These are phyloP conservation scores for Coccyzus lansbergi DNA, from an alignment of 2,797 vertebrate genomes.

Conservation along the genomic window DNA sequence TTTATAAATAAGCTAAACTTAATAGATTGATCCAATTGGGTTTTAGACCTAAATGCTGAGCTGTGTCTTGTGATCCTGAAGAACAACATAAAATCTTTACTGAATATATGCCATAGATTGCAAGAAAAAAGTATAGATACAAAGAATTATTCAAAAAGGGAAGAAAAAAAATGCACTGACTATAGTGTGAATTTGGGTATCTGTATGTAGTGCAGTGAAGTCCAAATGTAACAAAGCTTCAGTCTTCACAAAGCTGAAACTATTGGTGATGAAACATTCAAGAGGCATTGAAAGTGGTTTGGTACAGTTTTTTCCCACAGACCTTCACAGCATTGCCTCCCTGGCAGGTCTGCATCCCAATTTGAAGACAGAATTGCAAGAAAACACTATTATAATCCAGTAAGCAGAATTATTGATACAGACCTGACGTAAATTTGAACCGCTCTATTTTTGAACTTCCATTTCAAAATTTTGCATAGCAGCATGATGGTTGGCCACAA, in stretches of 20 bases:
- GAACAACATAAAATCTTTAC: not conserved
- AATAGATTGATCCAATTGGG: not conserved
- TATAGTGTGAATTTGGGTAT: not conserved
- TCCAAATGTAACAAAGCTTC: not conserved
- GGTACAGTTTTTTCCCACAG: not conserved
- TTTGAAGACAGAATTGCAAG: not conserved
- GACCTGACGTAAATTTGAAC: not conserved
- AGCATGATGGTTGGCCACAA: not conserved
- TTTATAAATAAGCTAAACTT: not conserved
- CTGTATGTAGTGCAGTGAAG: not conserved
- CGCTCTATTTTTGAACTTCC: not conserved
- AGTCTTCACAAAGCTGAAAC: not conserved
- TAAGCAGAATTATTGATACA: not conserved
- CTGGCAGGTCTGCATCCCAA: not conserved
- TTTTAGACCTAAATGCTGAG: not conserved
- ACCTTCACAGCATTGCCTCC: not conserved
- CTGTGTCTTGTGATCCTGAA: not conserved
- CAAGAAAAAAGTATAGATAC: not conserved
- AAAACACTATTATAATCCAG: not conserved
- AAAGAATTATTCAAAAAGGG: not conserved
- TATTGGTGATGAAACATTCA: not conserved
- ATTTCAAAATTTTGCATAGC: not conserved
- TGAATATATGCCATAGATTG: not conserved
- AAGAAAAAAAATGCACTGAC: not conserved
- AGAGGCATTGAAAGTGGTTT: not conserved